Evolutionary conservation across 1,140 invertebrate species (phyloP).

Genomic region (Anthonomus grandis): DNA sequence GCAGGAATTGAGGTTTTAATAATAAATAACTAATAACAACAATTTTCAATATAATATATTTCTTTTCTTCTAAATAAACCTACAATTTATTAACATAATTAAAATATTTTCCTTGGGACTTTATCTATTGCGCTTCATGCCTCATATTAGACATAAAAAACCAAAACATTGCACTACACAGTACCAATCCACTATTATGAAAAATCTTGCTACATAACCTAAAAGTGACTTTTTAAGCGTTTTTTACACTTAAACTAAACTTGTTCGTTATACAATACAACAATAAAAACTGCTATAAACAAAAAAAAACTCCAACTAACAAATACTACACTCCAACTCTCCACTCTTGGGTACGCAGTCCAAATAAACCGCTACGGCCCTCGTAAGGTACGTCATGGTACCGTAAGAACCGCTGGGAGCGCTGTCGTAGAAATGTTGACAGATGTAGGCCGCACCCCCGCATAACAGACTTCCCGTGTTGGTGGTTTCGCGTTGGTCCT

Average conservation of each 20-base stretch:
- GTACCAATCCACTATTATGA: too few relatives aligned
- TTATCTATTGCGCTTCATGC: too few relatives aligned
- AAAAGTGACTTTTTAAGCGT: background rate
- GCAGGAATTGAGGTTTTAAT: too few relatives aligned
- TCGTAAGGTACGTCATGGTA: slow-evolving; percentile 95
- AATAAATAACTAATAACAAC: too few relatives aligned
- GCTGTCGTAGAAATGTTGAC: slow-evolving; percentile 96
- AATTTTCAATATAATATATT: too few relatives aligned
- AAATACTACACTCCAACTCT: slow-evolving; percentile 77
- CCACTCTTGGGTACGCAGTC: slow-evolving; percentile 73
- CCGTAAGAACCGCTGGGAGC: slow-evolving; percentile 96
- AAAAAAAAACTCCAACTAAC: slow-evolving; percentile 46
- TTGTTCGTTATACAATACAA: background rate
- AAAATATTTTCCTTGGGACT: too few relatives aligned
- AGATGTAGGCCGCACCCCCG: slow-evolving; percentile 90
- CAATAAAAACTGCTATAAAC: background rate
- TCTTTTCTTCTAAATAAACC: too few relatives aligned
- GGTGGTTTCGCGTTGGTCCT: slow-evolving; percentile 59
- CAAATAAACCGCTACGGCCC: slow-evolving; percentile 73
- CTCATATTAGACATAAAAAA: too few relatives aligned
- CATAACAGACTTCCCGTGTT: slow-evolving; percentile 70
- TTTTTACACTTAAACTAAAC: too few relatives aligned
- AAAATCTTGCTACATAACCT: background rate
- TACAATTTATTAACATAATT: too few relatives aligned
- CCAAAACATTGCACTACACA: too few relatives aligned